Evolutionary conservation across 2,113 vertebrate species (phyloP).

Genomic region (Neogale vison): DNA sequence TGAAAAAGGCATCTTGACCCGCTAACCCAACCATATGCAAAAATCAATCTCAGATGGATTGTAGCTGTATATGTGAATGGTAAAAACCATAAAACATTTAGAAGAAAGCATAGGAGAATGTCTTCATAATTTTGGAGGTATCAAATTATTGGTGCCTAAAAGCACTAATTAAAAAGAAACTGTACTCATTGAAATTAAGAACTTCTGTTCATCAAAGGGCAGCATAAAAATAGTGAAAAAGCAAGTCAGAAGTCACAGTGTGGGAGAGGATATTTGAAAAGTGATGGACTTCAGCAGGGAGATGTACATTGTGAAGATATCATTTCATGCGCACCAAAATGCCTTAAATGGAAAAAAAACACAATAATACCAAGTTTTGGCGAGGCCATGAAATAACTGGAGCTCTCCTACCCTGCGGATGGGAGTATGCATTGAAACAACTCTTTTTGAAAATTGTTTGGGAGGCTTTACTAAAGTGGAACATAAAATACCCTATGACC

Average conservation of each 20-base stretch:
- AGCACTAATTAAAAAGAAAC: background rate
- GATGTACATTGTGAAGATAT: background rate
- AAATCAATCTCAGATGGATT: background rate
- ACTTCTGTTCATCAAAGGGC: background rate
- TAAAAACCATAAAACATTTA: background rate
- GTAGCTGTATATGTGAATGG: background rate
- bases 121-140: background rate
- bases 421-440: background rate
- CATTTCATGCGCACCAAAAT: background rate
- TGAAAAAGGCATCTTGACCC: background rate
- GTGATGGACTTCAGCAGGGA: background rate
- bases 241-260: background rate
- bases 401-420: background rate
- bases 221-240: background rate
- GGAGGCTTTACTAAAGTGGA: background rate
- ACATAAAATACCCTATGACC: background rate
- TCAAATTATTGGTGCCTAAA: background rate
- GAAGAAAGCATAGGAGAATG: background rate
- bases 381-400: background rate
- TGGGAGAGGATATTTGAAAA: constrained; percentile 26
- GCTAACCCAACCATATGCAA: background rate
- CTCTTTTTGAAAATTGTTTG: background rate
- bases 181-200: background rate
- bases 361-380: background rate
- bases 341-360: background rate